Percentiles rank a stretch among this genome's conserved stretches.
phyloP scores from a whole-genome alignment of 1,140 invertebrate genomes.

The Lepidotrigona ventralis region DNA sequence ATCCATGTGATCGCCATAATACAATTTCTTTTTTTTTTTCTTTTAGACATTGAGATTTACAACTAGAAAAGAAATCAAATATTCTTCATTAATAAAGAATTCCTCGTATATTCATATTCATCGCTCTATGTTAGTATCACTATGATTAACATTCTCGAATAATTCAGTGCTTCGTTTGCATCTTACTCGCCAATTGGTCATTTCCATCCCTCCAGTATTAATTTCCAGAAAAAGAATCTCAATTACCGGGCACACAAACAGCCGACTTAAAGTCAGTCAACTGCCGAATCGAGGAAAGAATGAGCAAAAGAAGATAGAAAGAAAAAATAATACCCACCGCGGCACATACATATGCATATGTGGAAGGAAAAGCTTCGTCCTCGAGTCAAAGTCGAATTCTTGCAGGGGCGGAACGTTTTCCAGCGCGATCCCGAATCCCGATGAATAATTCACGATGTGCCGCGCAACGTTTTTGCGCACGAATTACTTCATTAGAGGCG shows the following conservation, averaged over 20 bases:
- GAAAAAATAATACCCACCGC: neutral
- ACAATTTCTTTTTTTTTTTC: neutral
- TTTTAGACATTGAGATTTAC: too few species aligned
- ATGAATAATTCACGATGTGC: constrained; percentile 70
- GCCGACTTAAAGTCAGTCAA: neutral
- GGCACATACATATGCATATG: neutral
- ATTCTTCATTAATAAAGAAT: too few species aligned
- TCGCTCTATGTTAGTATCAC: too few species aligned
- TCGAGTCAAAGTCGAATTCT: neutral
- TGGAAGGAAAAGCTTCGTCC: constrained; percentile 28
- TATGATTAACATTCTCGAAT: too few species aligned
- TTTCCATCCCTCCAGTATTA: too few species aligned
- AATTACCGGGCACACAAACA: neutral
- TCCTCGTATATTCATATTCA: too few species aligned
- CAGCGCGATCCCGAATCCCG: constrained; percentile 29
- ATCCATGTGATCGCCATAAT: neutral
- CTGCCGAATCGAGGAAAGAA: neutral
- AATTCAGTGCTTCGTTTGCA: too few species aligned
- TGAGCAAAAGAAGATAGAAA: too few species aligned
- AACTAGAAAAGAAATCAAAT: too few species aligned
- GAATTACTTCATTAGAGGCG: constrained; percentile 72
- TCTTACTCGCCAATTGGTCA: too few species aligned
- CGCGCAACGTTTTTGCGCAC: constrained; percentile 70
- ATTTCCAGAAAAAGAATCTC: neutral
- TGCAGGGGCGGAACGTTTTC: constrained; percentile 46